phyloP scores from a whole-genome alignment of 92 coral and sea anemone species.

The Parazoanthus atlanticus region DNA sequence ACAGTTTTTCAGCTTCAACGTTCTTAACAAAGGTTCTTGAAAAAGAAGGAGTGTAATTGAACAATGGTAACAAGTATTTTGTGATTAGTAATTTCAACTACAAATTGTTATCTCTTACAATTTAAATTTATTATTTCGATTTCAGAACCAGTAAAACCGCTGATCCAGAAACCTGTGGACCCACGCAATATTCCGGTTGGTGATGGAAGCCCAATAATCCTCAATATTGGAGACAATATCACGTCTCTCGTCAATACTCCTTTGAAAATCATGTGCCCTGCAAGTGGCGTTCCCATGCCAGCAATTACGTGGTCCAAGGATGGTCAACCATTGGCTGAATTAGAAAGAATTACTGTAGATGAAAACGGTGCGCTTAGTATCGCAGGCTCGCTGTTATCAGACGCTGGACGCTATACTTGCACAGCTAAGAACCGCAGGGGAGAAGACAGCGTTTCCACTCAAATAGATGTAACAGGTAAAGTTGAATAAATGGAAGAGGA shows the following conservation, averaged over 20 bases:
- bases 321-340: slow-evolving; percentile 11
- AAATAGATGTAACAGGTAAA: slow-evolving; percentile 19
- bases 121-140: neutral
- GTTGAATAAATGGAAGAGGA: neutral
- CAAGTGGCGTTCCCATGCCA: slow-evolving; percentile 23
- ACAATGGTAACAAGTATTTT: neutral
- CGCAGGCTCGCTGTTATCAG: slow-evolving; percentile 10
- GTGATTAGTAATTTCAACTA: neutral
- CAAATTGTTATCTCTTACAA: neutral
- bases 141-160: slow-evolving; percentile 29
- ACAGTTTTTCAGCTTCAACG: too few relatives aligned
- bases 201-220: neutral
- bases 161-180: slow-evolving; percentile 5
- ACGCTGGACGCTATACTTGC: slow-evolving; percentile 27
- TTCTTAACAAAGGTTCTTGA: too few relatives aligned
- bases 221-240: slow-evolving; percentile 24
- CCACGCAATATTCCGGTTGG: slow-evolving; percentile 13
- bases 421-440: slow-evolving; percentile 28
- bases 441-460: slow-evolving; percentile 27
- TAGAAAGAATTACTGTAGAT: slow-evolving; percentile 4
- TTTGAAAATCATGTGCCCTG: slow-evolving; percentile 15
- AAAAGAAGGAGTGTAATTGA: too few relatives aligned
- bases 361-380: slow-evolving; percentile 25
- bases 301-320: slow-evolving; percentile 14
- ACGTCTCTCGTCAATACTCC: slow-evolving; percentile 25